Base-by-base conservation (phyloP, 2,113 vertebrate species). In the Thryonomys swinderianus region DNA sequence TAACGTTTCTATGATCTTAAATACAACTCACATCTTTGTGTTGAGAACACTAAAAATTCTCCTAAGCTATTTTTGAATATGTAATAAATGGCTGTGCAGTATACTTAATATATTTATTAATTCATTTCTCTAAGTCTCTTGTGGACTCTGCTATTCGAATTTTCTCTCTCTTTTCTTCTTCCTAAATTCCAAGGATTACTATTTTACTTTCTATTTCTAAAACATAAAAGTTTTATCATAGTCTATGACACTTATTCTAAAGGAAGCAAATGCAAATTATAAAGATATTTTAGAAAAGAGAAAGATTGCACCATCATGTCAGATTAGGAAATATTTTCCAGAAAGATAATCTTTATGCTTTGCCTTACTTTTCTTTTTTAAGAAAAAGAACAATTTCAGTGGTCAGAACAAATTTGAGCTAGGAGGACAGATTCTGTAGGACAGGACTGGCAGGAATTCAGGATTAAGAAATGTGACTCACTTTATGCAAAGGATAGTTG, bases 131-230 rank as follows among this genome's bases (percentile, higher is more conserved):
- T 80, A 45, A 62, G 0, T 55, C 37, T 40, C 25, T 27, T 42
- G 27, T 42, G 14, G 1, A 32, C 18, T 7, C 2, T 45, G 2
- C 1, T 17, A 27, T 64, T 23, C n/a, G 71, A 25, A 30, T 1
- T 23, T 7, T 66, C 8, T 30, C 69, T 62, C 40, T 84, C 3
- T 74, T 13, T 14, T 32, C 21, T 3, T 17, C 14, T 6, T 16
- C 34, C 14, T 71, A 59, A 37, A 11, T 69, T 3, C 27, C 48
- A 3, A 71, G 48, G 34, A 30, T 67, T 37, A 81, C 4, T 12
- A 9, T 34, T 30, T 18, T 61, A 25, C 17, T 32, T 9, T 73
- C 32, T 23, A 25, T 2, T 69, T 71, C 30, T 32, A 42, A 18
- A 11, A 79, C 7, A 48, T 32, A 8, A 16, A 32, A 9, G 78